Conservation (phyloP, 2,888 invertebrate genomes). For the Myathropa florea region DNA sequence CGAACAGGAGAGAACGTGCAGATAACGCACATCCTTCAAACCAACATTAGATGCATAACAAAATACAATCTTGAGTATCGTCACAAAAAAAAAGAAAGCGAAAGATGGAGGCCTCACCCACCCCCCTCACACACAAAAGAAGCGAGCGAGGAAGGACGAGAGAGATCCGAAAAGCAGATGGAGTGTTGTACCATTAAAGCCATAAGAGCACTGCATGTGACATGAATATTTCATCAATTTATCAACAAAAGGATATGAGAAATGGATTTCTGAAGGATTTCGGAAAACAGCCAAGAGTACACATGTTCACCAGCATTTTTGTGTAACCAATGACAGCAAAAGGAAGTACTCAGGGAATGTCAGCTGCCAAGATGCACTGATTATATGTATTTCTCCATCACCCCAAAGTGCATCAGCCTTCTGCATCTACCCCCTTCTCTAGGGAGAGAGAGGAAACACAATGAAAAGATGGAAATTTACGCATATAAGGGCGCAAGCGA, state of each 20-base stretch:
- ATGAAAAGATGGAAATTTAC: conserved; percentile 12
- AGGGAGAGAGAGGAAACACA: background rate
- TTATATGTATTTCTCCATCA: background rate
- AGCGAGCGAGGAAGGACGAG: background rate
- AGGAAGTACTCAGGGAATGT: background rate
- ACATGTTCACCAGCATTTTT: conserved; percentile 24
- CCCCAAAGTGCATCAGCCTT: background rate
- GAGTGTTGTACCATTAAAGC: conserved; percentile 57
- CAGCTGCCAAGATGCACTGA: conserved; percentile 54
- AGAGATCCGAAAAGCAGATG: conserved; percentile 23
- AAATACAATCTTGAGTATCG: background rate
- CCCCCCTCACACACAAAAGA: background rate
- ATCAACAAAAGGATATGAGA: conserved; percentile 61
- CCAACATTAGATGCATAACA: conserved; percentile 6
- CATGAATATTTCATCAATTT: conserved; percentile 71
- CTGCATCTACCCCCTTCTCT: no score
- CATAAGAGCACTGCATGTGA: conserved; percentile 67
- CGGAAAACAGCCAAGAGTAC: background rate
- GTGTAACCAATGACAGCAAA: background rate
- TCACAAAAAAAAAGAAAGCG: no score
- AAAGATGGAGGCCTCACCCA: no score
- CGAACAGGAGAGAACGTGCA: background rate
- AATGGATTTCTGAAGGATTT: conserved; percentile 53
- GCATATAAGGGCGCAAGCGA: conserved; percentile 6
- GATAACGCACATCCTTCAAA: background rate